Percentiles rank a stretch among this genome's conserved stretches.
Evolutionary conservation across 2,113 vertebrate species (phyloP).

Genomic region (human (Homo sapiens)): DNA sequence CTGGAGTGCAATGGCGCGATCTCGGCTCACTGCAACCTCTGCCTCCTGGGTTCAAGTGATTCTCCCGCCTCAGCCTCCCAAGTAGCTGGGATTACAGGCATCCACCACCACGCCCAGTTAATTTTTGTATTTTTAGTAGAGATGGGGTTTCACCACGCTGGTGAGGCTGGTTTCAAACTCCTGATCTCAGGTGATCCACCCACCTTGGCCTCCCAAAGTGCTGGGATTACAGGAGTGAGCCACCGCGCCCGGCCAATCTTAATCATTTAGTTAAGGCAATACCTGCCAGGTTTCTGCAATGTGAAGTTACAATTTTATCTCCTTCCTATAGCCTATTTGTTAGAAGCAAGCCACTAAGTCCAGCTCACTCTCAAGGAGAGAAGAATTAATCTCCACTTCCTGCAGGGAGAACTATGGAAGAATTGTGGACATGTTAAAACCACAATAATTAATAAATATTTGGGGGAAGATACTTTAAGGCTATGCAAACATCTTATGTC

Average conservation of each 20-base stretch:
- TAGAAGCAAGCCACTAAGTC: neutral
- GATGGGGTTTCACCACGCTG: too few relatives aligned
- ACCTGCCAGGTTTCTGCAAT: neutral
- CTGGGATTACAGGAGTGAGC: too few relatives aligned
- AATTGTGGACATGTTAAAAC: constrained; percentile 15
- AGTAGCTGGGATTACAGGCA: too few relatives aligned
- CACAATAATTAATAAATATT: constrained; percentile 26
- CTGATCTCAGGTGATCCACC: too few relatives aligned
- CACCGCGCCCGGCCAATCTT: neutral
- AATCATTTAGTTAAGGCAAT: neutral
- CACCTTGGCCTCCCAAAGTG: too few relatives aligned
- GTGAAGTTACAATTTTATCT: neutral
- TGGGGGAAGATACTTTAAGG: neutral
- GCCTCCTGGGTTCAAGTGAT: too few relatives aligned
- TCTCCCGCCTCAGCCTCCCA: too few relatives aligned
- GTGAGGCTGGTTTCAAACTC: too few relatives aligned
- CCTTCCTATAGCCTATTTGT: neutral
- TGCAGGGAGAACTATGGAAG: neutral
- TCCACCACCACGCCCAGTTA: too few relatives aligned
- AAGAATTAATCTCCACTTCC: neutral
- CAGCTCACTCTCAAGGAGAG: neutral
- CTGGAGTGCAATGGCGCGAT: too few relatives aligned
- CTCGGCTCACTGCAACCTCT: too few relatives aligned
- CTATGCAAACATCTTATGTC: neutral
- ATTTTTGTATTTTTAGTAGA: too few relatives aligned